A percentile compares a stretch with the other conserved stretches of the same genome.
phyloP scores from a whole-genome alignment of 1,140 invertebrate species.

The Solenopsis invicta region DNA sequence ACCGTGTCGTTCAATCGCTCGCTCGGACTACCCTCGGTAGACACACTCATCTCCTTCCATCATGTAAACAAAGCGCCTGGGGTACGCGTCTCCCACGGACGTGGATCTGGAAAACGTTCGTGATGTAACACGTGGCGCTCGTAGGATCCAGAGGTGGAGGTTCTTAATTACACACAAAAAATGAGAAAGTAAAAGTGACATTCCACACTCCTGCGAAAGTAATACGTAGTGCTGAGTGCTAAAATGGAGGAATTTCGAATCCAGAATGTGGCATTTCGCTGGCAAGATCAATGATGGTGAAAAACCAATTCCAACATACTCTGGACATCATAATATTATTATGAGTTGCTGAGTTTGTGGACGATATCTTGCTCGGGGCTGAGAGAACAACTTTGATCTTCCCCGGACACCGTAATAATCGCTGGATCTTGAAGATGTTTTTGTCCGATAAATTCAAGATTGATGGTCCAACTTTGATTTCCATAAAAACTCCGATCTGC shows the following conservation, averaged over 20 bases:
- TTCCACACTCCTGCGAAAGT: not conserved
- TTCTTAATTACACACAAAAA: not conserved
- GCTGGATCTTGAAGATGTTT: not conserved
- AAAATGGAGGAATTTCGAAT: slow-evolving; percentile 1
- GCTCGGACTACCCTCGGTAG: not conserved
- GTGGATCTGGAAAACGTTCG: not conserved
- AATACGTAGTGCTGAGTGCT: slow-evolving; percentile 19
- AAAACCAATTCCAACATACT: slow-evolving; percentile 15
- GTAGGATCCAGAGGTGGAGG: too few species aligned
- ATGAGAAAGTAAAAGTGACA: not conserved
- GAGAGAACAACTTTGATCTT: slow-evolving; percentile 41
- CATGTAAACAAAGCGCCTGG: slow-evolving; percentile 47
- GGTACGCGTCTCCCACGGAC: slow-evolving; percentile 8
- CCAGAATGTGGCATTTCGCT: not conserved
- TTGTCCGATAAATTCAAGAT: not conserved
- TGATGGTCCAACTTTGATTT: not conserved
- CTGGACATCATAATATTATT: slow-evolving; percentile 11
- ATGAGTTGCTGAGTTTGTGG: not conserved
- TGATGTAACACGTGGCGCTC: not conserved
- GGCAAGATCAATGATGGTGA: slow-evolving; percentile 31
- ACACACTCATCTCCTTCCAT: not conserved
- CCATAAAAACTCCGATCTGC: not conserved
- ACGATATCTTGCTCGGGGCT: not conserved
- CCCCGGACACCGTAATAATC: not conserved
- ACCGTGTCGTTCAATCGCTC: slow-evolving; percentile 13